phyloP scores from a whole-genome alignment of 2,113 vertebrate species.

The Tragelaphus strepsiceros region DNA sequence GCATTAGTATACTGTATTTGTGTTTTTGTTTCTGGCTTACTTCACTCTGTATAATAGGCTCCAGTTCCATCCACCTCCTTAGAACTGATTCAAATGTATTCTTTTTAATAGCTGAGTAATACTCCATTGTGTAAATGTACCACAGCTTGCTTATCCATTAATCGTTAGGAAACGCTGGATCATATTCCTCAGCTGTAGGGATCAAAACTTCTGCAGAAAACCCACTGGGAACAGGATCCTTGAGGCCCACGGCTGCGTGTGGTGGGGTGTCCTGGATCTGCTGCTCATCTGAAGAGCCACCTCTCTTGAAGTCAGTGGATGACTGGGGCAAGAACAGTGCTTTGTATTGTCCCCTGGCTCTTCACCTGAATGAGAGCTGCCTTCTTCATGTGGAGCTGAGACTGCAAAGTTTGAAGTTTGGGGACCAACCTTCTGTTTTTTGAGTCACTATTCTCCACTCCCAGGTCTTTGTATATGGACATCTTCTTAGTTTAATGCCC shows the following conservation, averaged over 20 bases:
- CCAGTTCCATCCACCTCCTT: too few species aligned
- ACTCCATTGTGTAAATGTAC: too few species aligned
- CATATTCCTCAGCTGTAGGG: neutral
- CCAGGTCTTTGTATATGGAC: neutral
- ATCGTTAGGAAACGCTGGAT: neutral
- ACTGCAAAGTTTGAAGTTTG: neutral
- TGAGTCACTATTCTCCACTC: neutral
- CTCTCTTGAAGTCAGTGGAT: neutral
- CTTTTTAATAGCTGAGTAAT: too few species aligned
- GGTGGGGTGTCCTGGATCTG: rapidly evolving
- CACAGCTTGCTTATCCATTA: too few species aligned
- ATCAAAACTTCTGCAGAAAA: neutral
- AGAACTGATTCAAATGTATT: too few species aligned
- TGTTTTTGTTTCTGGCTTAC: too few species aligned
- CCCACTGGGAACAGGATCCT: neutral
- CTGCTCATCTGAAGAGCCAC: neutral
- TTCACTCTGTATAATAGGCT: too few species aligned
- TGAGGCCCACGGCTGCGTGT: rapidly evolving
- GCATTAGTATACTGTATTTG: too few species aligned
- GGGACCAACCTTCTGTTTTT: neutral
- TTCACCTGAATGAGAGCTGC: neutral
- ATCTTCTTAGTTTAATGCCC: neutral
- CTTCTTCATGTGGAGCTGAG: neutral
- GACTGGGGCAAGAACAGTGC: neutral
- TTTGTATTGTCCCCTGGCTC: neutral